These are phyloP conservation scores for Gorsachius goisagi DNA, from an alignment of 2,113 vertebrate species.

Conservation along the genomic window DNA sequence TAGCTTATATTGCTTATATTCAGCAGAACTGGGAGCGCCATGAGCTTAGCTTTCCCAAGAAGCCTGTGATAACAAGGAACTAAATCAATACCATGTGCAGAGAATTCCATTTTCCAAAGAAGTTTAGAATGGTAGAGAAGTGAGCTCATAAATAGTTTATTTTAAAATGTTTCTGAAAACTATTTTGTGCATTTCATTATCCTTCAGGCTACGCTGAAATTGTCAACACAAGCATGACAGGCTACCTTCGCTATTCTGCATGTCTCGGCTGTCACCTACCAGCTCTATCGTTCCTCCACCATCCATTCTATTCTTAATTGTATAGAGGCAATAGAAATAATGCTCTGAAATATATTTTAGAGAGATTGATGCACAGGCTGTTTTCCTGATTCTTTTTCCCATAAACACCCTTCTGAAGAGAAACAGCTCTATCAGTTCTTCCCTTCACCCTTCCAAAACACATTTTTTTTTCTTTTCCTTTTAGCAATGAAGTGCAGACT, in stretches of 20 bases:
- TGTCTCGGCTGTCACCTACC: not conserved
- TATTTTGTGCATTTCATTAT: not conserved
- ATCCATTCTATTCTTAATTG: not conserved
- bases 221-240: not conserved
- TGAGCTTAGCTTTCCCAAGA: not conserved
- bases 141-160: not conserved
- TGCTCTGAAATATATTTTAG: not conserved
- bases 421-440: not conserved
- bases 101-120: not conserved
- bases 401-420: not conserved
- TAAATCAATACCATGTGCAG: not conserved
- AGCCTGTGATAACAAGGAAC: not conserved
- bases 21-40: not conserved
- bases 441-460: not conserved
- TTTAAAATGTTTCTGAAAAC: not conserved
- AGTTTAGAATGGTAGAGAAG: not conserved
- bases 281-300: not conserved
- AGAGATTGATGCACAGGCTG: not conserved
- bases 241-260: not conserved
- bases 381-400: not conserved
- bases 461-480: not conserved
- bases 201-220: not conserved
- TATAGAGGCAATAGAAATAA: not conserved
- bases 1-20: not conserved
- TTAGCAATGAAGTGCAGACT: not conserved